Conservation (phyloP, 2,797 vertebrate species). For the Hippoglossus hippoglossus region DNA sequence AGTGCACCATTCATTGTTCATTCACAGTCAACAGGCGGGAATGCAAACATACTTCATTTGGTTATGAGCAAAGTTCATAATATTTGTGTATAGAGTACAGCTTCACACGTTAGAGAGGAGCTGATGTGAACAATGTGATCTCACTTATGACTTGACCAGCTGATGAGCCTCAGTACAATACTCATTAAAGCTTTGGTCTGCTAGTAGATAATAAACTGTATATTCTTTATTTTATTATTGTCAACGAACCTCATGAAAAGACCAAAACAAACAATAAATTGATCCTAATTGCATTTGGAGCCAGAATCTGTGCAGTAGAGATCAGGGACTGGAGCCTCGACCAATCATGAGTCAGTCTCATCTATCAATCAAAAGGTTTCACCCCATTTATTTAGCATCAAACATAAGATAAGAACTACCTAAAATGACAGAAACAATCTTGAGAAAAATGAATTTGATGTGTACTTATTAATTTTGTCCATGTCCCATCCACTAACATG, state of each 20-base stretch:
- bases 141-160: conserved; percentile 1
- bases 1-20: conserved; percentile 48
- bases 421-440: no score
- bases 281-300: background rate
- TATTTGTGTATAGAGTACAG: background rate
- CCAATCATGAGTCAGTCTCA: no score
- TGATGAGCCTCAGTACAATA: background rate
- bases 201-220: no score
- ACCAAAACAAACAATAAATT: background rate
- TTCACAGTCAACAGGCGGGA: conserved; percentile 54
- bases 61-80: conserved; percentile 14
- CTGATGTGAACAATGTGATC: conserved; percentile 1
- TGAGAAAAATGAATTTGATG: no score
- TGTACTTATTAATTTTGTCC: no score
- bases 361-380: no score
- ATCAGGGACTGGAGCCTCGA: no score
- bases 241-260: conserved; percentile 35
- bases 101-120: conserved; percentile 27
- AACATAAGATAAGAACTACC: no score
- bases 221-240: conserved; percentile 1
- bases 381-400: no score
- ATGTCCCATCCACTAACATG: no score
- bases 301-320: no score
- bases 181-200: no score
- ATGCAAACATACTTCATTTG: conserved; percentile 34